These are phyloP conservation scores for Colossoma macropomum DNA, from an alignment of 2,113 vertebrate genomes.

Conservation along the genomic window DNA sequence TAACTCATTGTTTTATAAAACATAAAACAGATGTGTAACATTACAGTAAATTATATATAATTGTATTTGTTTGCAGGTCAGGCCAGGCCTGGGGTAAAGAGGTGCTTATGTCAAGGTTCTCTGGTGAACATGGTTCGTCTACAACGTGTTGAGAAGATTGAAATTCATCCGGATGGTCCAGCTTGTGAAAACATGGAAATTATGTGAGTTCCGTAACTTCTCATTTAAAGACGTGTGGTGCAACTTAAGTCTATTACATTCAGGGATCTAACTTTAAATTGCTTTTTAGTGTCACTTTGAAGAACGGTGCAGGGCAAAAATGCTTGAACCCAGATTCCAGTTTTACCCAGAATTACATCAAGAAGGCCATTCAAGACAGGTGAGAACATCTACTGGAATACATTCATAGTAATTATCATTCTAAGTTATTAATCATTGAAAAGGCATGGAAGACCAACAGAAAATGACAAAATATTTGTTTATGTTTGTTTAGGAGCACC, in stretches of 20 bases:
- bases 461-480: no score
- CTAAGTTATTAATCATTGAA: not conserved
- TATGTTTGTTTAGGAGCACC: no score
- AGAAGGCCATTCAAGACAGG: slow-evolving; percentile 16
- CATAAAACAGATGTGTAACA: not conserved
- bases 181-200: slow-evolving; percentile 44
- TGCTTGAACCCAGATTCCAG: slow-evolving; percentile 50
- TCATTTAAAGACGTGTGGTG: not conserved
- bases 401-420: not conserved
- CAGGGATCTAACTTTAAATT: not conserved
- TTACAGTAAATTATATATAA: not conserved
- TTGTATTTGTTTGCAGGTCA: slow-evolving; percentile 39
- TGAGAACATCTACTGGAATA: not conserved
- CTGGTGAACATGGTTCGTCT: not conserved
- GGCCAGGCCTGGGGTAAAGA: not conserved
- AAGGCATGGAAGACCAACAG: no score
- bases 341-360: slow-evolving; percentile 39
- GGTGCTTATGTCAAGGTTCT: slow-evolving; percentile 45
- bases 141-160: slow-evolving; percentile 36
- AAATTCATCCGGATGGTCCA: slow-evolving; percentile 37
- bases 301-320: slow-evolving; percentile 38
- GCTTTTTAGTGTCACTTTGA: slow-evolving; percentile 49
- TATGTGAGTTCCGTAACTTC: slow-evolving; percentile 35
- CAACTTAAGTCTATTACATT: not conserved
- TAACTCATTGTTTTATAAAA: not conserved